Percentiles rank a stretch among this genome's conserved stretches.
Conservation (phyloP, 2,797 vertebrate genomes). For the Acanthornis magna region DNA sequence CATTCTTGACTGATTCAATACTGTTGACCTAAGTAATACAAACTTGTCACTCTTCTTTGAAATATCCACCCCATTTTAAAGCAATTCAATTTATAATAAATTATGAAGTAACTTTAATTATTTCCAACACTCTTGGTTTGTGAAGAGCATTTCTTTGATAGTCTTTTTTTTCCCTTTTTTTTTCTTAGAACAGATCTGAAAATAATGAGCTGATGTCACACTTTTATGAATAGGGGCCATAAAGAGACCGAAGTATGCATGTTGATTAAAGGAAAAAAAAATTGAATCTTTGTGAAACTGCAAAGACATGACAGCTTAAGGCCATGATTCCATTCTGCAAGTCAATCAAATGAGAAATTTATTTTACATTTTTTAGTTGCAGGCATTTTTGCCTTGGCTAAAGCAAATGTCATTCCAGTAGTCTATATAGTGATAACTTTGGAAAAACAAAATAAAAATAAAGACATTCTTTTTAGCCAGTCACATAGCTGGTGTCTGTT, state of each 20-base stretch:
- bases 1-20: background rate
- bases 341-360: background rate
- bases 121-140: background rate
- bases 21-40: background rate
- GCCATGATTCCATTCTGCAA: background rate
- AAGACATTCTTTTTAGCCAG: background rate
- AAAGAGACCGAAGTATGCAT: background rate
- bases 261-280: constrained; percentile 11
- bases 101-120: background rate
- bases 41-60: background rate
- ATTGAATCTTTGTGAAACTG: background rate
- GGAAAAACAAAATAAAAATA: background rate
- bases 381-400: background rate
- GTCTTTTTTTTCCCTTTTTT: fast-evolving
- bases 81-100: background rate
- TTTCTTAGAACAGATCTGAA: background rate
- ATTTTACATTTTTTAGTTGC: background rate
- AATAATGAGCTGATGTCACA: background rate
- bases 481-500: background rate
- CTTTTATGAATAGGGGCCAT: background rate
- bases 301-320: background rate
- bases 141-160: background rate
- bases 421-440: background rate
- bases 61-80: background rate
- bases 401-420: background rate